Conservation (phyloP, 1,140 invertebrate genomes). For the Diabrotica virgifera region DNA sequence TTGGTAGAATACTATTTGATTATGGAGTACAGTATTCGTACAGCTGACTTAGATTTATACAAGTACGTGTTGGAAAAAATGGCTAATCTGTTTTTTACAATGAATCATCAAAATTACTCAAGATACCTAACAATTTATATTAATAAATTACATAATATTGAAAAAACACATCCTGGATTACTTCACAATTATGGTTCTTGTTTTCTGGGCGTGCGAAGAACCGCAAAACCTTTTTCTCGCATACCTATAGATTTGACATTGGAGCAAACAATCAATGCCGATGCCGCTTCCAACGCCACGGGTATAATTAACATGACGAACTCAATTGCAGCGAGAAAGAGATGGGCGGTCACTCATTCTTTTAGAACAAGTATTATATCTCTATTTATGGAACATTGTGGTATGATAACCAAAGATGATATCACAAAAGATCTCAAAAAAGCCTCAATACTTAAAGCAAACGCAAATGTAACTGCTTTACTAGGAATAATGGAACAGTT, state of each 20-base stretch:
- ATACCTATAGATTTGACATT: slow-evolving; percentile 26
- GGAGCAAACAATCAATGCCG: slow-evolving; percentile 30
- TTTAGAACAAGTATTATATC: slow-evolving; percentile 10
- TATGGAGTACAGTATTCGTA: slow-evolving; percentile 16
- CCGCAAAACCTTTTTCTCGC: slow-evolving; percentile 23
- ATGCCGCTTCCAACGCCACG: slow-evolving; percentile 23
- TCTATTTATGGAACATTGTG: slow-evolving; percentile 8
- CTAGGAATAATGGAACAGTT: slow-evolving; percentile 6
- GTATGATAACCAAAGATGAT: slow-evolving; percentile 8
- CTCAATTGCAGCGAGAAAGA: slow-evolving; percentile 25
- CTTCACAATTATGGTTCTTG: slow-evolving; percentile 15
- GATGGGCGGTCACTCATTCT: slow-evolving; percentile 16
- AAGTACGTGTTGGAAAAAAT: slow-evolving; percentile 16
- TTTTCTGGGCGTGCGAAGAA: slow-evolving; percentile 22
- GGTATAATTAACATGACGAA: slow-evolving; percentile 30
- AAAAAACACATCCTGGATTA: slow-evolving; percentile 26
- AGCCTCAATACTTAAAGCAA: neutral
- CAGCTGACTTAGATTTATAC: slow-evolving; percentile 18
- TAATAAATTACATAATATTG: slow-evolving; percentile 22
- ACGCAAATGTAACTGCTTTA: neutral
- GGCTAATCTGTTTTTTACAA: slow-evolving; percentile 22
- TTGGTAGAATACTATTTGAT: slow-evolving; percentile 19
- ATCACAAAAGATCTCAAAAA: slow-evolving; percentile 12
- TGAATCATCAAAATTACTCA: slow-evolving; percentile 28
- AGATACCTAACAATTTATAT: slow-evolving; percentile 18